A percentile compares a stretch with the other conserved stretches of the same genome.
These are phyloP conservation scores for Pristionchus arcanus DNA, from an alignment of 2,888 invertebrate species.

Conservation along the genomic window DNA sequence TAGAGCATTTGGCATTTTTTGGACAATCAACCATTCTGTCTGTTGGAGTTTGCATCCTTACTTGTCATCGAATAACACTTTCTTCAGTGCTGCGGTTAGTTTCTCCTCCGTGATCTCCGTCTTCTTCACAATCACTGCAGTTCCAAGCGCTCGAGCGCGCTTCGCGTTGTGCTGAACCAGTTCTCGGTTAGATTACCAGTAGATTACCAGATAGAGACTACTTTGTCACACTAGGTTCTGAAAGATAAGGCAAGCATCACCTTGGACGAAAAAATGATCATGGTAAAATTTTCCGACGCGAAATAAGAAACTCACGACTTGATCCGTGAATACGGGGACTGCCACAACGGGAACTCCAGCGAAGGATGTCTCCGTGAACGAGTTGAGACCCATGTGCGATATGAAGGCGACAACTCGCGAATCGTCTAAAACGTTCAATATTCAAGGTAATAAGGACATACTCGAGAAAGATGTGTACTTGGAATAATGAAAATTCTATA, in stretches of 20 bases:
- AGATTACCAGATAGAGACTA: too few species aligned
- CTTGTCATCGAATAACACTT: not conserved
- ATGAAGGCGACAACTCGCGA: conserved; percentile 44
- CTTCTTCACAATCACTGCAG: not conserved
- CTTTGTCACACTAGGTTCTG: too few species aligned
- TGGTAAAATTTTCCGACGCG: too few species aligned
- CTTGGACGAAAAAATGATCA: too few species aligned
- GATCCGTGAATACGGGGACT: conserved; percentile 31
- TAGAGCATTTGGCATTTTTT: too few species aligned
- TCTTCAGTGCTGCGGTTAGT: not conserved
- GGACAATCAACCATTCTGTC: too few species aligned
- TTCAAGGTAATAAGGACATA: too few species aligned
- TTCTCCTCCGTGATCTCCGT: conserved; percentile 18
- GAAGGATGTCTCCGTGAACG: conserved; percentile 4
- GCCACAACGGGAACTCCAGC: conserved; percentile 16
- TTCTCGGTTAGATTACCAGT: too few species aligned
- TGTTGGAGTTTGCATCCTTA: not conserved
- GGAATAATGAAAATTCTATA: too few species aligned
- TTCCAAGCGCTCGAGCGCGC: not conserved
- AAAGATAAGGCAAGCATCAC: too few species aligned
- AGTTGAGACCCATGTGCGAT: conserved; percentile 49
- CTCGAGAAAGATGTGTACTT: too few species aligned
- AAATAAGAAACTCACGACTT: not conserved
- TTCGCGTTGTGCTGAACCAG: not conserved
- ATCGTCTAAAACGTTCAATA: not conserved